Evolutionary conservation across 2,797 vertebrate species (phyloP).

Genomic region (Pseudotriccus pelzelni): DNA sequence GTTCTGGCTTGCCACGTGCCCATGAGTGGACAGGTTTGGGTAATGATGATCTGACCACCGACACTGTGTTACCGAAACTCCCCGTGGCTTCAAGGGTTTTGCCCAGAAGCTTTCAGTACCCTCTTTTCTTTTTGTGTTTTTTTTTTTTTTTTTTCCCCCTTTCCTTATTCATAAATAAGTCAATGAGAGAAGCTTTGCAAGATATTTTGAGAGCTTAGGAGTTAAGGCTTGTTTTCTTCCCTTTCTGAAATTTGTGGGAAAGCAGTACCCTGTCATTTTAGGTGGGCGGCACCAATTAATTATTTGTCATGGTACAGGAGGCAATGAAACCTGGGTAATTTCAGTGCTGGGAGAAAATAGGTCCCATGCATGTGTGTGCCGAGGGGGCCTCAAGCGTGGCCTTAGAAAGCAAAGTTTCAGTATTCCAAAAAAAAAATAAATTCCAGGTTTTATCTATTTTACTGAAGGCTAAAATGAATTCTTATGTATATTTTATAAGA

Average conservation of each 20-base stretch:
- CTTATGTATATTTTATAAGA: constrained; percentile 71
- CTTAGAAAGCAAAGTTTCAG: background rate
- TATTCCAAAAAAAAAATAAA: background rate
- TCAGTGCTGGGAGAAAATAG: background rate
- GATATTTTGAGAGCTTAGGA: background rate
- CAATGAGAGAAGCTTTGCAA: background rate
- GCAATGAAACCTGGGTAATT: background rate
- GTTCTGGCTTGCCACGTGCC: background rate
- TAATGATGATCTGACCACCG: fast-evolving
- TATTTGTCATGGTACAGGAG: background rate
- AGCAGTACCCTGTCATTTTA: background rate
- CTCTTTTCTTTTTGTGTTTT: fast-evolving
- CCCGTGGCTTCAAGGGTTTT: background rate
- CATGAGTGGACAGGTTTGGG: fast-evolving
- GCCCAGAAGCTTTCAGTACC: background rate
- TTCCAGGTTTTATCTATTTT: constrained; percentile 43
- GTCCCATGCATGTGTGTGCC: fast-evolving
- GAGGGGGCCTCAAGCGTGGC: background rate
- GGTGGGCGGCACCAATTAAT: background rate
- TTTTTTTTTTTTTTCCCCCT: fast-evolving
- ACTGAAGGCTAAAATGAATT: constrained; percentile 55
- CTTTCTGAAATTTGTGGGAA: background rate
- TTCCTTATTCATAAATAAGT: background rate
- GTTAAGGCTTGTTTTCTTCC: background rate
- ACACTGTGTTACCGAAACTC: fast-evolving